Percentiles rank a stretch among this genome's conserved stretches.
These are phyloP conservation scores for Platysternon megacephalum DNA, from an alignment of 2,113 vertebrate genomes.

Conservation along the genomic window DNA sequence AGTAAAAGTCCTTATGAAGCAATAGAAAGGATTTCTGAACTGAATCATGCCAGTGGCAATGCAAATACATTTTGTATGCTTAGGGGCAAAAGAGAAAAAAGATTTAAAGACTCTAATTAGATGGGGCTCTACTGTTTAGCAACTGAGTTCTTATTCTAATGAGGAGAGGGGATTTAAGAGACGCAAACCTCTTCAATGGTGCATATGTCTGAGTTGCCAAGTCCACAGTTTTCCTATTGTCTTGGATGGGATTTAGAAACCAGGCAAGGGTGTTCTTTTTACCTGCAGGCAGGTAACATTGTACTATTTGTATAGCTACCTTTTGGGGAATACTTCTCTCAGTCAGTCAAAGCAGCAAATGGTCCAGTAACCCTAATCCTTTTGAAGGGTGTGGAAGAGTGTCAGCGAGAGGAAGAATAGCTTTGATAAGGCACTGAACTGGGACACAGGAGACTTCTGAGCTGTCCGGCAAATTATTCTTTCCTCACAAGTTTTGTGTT, in stretches of 20 bases:
- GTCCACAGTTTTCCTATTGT: accelerated
- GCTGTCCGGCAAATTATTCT: background rate
- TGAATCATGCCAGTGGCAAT: background rate
- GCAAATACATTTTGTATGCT: background rate
- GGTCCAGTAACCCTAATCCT: background rate
- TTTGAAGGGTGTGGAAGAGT: background rate
- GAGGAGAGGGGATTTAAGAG: background rate
- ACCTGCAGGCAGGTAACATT: background rate
- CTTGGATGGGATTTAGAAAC: background rate
- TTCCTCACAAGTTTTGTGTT: background rate
- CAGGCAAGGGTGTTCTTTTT: background rate
- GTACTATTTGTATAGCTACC: background rate
- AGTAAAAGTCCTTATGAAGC: background rate
- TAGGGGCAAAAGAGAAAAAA: background rate
- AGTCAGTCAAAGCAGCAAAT: background rate
- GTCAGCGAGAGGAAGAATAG: background rate
- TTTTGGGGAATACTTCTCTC: background rate
- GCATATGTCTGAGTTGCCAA: background rate
- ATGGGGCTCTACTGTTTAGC: background rate
- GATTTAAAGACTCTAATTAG: no score
- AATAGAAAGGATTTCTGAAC: background rate
- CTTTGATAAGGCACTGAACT: background rate
- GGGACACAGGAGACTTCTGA: background rate
- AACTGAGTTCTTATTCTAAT: background rate
- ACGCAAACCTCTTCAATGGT: background rate